Percentiles rank a stretch among this genome's conserved stretches.
These are phyloP conservation scores for Microtus ochrogaster DNA, from an alignment of 2,113 vertebrate species.

Conservation along the genomic window DNA sequence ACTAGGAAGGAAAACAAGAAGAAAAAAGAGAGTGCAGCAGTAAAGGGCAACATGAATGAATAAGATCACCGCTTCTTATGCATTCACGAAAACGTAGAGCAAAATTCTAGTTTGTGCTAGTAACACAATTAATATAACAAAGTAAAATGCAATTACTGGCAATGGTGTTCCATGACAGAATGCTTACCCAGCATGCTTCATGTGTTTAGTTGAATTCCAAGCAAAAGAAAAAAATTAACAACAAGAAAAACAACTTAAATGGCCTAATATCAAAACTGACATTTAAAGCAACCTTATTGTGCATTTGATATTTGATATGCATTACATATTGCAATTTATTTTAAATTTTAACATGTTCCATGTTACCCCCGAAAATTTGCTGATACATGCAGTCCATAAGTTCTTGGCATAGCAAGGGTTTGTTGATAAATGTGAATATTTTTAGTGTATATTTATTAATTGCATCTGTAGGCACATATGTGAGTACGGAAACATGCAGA, in stretches of 20 bases:
- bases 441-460: neutral
- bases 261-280: neutral
- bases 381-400: neutral
- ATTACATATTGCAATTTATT: neutral
- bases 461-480: neutral
- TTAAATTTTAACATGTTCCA: neutral
- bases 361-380: neutral
- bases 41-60: neutral
- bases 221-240: neutral
- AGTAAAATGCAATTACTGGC: neutral
- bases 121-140: neutral
- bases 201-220: neutral
- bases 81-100: neutral
- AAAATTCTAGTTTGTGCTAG: neutral
- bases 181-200: neutral
- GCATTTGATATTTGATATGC: neutral
- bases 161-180: neutral
- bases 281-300: neutral
- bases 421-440: neutral
- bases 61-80: too few species aligned
- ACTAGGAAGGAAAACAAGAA: neutral
- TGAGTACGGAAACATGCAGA: neutral
- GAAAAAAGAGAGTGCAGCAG: neutral
- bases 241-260: neutral
- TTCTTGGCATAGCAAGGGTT: neutral